Conservation (phyloP, 2,888 invertebrate species). For the Trimorus sp. region DNA sequence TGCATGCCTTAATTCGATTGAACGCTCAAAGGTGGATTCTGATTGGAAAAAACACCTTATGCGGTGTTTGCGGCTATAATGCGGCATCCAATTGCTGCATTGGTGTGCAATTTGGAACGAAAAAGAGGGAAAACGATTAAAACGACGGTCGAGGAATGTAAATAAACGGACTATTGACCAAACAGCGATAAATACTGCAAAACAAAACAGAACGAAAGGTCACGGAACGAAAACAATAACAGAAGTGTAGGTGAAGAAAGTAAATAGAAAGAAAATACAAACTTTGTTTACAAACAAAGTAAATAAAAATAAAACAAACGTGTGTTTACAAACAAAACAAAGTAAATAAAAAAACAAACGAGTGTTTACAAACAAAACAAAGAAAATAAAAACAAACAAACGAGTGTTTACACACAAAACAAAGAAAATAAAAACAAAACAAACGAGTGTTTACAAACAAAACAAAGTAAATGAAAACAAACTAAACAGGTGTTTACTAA, state of each 20-base stretch:
- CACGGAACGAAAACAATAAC: not conserved
- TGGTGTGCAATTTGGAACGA: too few relatives aligned
- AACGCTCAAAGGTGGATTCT: constrained; percentile 7
- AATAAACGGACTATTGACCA: too few relatives aligned
- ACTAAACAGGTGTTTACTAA: not conserved
- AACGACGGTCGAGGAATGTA: too few relatives aligned
- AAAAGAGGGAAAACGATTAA: too few relatives aligned
- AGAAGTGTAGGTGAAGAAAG: not conserved
- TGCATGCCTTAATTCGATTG: constrained; percentile 39
- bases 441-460: not conserved
- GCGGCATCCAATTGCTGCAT: not conserved
- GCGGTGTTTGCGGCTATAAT: not conserved
- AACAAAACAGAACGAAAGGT: not conserved
- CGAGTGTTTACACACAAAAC: too few relatives aligned
- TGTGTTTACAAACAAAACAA: not conserved
- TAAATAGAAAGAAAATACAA: not conserved
- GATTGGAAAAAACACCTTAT: constrained; percentile 11
- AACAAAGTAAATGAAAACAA: not conserved
- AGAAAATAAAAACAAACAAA: not conserved
- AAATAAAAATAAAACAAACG: too few relatives aligned
- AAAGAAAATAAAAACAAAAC: too few relatives aligned
- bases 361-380: not conserved
- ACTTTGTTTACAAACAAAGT: too few relatives aligned
- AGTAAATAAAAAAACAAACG: not conserved
- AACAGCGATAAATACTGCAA: too few relatives aligned